These are phyloP conservation scores for Lottia gigantea DNA, from an alignment of 2,888 invertebrate genomes.

Conservation along the genomic window DNA sequence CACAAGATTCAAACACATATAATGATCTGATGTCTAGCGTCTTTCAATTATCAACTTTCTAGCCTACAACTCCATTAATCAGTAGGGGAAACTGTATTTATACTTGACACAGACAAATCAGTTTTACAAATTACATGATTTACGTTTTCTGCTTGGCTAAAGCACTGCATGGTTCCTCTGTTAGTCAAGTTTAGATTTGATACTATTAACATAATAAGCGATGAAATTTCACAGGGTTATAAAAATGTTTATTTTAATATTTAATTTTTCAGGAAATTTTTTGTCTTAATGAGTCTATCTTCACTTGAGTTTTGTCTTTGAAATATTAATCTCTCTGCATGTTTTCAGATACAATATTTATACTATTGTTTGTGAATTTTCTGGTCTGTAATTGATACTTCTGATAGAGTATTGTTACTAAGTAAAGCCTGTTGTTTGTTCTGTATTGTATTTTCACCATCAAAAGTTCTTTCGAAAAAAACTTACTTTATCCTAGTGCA, in stretches of 20 bases:
- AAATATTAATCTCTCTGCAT: too few species aligned
- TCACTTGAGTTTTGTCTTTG: too few species aligned
- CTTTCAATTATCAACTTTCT: constrained; percentile 5
- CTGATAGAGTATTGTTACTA: too few species aligned
- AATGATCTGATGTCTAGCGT: background rate
- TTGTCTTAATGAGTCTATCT: too few species aligned
- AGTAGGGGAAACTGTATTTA: constrained; percentile 7
- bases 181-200: background rate
- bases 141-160: constrained; percentile 8
- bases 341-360: too few species aligned
- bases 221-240: background rate
- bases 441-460: too few species aligned
- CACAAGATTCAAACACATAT: background rate
- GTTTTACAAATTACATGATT: constrained; percentile 4
- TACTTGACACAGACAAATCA: constrained; percentile 5
- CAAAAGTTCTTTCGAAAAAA: too few species aligned
- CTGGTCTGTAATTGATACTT: too few species aligned
- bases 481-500: too few species aligned
- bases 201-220: background rate
- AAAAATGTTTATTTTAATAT: background rate
- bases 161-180: background rate
- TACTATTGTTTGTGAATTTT: too few species aligned
- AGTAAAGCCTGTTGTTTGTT: too few species aligned
- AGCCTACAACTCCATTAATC: constrained; percentile 4
- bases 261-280: too few species aligned